phyloP scores from a whole-genome alignment of 2,797 vertebrate species.

The Phrynocephalus guinanensis region DNA sequence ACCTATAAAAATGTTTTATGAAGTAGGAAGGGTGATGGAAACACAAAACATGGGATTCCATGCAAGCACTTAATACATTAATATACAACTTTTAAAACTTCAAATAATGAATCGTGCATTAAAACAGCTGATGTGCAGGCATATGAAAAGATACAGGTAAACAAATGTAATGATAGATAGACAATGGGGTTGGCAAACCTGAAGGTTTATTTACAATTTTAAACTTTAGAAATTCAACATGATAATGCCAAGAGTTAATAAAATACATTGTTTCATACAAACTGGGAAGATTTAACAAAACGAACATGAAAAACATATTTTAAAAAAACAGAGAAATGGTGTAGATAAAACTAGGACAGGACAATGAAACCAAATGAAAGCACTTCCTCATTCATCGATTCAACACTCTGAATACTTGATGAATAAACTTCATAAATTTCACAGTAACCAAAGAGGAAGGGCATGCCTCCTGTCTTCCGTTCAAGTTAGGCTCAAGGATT shows the following conservation, averaged over 20 bases:
- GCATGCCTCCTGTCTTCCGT: not conserved
- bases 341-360: not conserved
- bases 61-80: not conserved
- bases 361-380: not conserved
- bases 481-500: not conserved
- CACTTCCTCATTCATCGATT: not conserved
- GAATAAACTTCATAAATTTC: not conserved
- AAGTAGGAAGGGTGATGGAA: no score
- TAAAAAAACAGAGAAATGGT: not conserved
- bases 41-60: not conserved
- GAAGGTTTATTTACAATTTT: conserved; percentile 5
- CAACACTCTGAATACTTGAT: not conserved
- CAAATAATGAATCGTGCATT: not conserved
- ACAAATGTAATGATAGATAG: conserved; percentile 6
- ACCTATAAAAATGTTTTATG: not conserved
- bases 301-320: not conserved
- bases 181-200: not conserved
- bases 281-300: not conserved
- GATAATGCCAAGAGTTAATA: not conserved
- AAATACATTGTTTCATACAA: not conserved
- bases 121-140: not conserved
- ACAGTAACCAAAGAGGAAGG: not conserved
- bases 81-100: not conserved
- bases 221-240: not conserved
- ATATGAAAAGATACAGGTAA: not conserved